A percentile compares a stretch with the other conserved stretches of the same genome.
phyloP scores from a whole-genome alignment of 2,888 invertebrate genomes.

The Mystacides longicornis region DNA sequence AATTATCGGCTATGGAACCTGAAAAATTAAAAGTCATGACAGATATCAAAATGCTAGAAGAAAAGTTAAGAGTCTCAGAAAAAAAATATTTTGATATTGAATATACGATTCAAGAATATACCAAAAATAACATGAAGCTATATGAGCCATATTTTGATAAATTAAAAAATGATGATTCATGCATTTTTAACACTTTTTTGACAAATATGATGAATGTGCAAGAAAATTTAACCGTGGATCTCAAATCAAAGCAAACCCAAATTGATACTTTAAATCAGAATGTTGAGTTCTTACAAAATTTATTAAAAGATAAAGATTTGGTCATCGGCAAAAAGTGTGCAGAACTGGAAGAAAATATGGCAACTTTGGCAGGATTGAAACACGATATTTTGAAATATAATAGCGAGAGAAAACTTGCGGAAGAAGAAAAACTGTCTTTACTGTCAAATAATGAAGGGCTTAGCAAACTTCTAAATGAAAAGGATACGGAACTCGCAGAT shows the following conservation, averaged over 20 bases:
- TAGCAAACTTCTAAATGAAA: conserved; percentile 12
- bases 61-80: not conserved
- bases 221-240: not conserved
- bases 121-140: not conserved
- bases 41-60: conserved; percentile 4
- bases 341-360: conserved; percentile 35
- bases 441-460: conserved; percentile 13
- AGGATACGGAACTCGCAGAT: conserved; percentile 31
- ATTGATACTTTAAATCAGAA: conserved; percentile 34
- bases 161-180: conserved; percentile 33
- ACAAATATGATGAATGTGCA: not conserved
- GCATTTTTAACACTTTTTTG: not conserved
- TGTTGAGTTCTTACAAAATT: conserved; percentile 35
- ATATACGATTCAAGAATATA: not conserved
- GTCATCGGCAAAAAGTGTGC: conserved; percentile 35
- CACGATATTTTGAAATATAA: conserved; percentile 29
- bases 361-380: conserved; percentile 35
- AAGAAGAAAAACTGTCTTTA: conserved; percentile 28
- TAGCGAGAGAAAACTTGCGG: conserved; percentile 30
- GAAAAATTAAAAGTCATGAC: conserved; percentile 5
- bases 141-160: conserved; percentile 29
- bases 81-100: conserved; percentile 25
- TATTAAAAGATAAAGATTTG: conserved; percentile 36
- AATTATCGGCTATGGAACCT: not conserved
- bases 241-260: conserved; percentile 32